phyloP scores from a whole-genome alignment of 2,113 vertebrate species.

The Pardalotus punctatus region DNA sequence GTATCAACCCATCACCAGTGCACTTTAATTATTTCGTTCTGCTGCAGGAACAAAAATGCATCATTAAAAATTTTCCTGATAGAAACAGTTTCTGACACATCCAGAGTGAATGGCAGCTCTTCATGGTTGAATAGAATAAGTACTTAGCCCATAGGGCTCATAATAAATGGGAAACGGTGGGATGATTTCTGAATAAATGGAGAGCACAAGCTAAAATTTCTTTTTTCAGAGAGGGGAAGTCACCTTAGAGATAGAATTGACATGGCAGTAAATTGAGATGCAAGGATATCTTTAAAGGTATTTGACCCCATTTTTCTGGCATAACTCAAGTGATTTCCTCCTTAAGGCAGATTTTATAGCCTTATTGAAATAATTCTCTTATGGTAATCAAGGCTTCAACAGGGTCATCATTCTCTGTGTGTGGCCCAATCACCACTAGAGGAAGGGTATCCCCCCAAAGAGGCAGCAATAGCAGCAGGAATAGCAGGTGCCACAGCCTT shows the following conservation, averaged over 20 bases:
- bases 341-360: neutral
- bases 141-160: neutral
- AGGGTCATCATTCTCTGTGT: neutral
- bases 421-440: neutral
- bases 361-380: neutral
- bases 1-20: neutral
- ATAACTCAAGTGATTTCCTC: neutral
- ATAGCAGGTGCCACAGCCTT: neutral
- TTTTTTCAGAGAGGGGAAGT: neutral
- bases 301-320: neutral
- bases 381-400: neutral
- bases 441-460: neutral
- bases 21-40: neutral
- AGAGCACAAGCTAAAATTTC: neutral
- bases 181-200: neutral
- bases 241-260: neutral
- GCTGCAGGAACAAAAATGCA: neutral
- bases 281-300: neutral
- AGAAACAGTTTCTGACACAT: neutral
- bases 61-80: neutral
- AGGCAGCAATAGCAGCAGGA: neutral
- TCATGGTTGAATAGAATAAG: neutral
- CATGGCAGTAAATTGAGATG: neutral
- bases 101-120: neutral
- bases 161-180: neutral